Conservation (phyloP, 2,113 vertebrate species). For the Pelecanoides urinatrix region DNA sequence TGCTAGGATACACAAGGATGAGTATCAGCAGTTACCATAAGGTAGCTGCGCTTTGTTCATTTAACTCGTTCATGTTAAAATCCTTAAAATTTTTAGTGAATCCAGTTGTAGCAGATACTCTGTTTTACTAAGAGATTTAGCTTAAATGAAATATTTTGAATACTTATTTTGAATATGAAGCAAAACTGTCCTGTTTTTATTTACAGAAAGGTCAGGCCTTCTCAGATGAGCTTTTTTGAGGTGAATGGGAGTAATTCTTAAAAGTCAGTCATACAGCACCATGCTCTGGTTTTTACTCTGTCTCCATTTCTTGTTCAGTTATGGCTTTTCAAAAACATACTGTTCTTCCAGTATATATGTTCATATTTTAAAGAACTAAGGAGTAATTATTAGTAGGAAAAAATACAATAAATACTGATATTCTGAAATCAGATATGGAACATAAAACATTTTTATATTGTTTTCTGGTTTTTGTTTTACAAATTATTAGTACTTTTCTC, state of each 20-base stretch:
- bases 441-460: not conserved
- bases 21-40: not conserved
- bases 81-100: not conserved
- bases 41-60: not conserved
- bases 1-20: not conserved
- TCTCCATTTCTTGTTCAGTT: not conserved
- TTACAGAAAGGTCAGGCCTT: not conserved
- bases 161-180: not conserved
- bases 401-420: not conserved
- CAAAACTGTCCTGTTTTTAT: conserved; percentile 21
- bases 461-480: not conserved
- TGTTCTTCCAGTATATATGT: not conserved
- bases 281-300: not conserved
- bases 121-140: not conserved
- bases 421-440: not conserved
- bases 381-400: not conserved
- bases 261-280: not conserved
- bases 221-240: not conserved
- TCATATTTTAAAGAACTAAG: not conserved
- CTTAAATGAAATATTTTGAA: conserved; percentile 43
- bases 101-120: not conserved
- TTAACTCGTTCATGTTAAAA: not conserved
- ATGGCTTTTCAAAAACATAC: not conserved
- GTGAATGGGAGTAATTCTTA: not conserved
- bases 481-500: not conserved